Evolutionary conservation across 1,140 invertebrate species (phyloP).

Genomic region (Heliothis virescens): DNA sequence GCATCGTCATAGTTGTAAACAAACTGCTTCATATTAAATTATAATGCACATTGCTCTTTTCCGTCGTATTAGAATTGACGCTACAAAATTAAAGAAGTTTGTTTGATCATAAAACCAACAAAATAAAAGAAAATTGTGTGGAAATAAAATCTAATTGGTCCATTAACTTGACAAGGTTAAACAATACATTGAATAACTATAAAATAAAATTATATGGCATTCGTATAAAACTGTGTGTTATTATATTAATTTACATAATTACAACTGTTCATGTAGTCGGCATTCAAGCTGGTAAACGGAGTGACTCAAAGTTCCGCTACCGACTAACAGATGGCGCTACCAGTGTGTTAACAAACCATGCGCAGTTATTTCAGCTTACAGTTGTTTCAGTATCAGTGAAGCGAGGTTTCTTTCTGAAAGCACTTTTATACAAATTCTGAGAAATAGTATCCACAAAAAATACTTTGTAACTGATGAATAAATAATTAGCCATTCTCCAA

Average conservation of each 20-base stretch:
- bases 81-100: not conserved
- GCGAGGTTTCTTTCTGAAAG: not conserved
- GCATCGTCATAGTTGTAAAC: slow-evolving; percentile 70
- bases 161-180: not conserved
- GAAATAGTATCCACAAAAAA: not conserved
- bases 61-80: slow-evolving; percentile 4
- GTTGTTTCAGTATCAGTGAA: not conserved
- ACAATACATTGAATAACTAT: slow-evolving; percentile 32
- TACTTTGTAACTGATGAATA: not conserved
- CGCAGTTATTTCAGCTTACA: not conserved
- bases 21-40: slow-evolving; percentile 61
- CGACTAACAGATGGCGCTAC: slow-evolving; percentile 72
- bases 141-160: slow-evolving; percentile 8
- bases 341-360: slow-evolving; percentile 49
- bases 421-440: not conserved
- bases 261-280: slow-evolving; percentile 6
- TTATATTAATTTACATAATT: slow-evolving; percentile 41
- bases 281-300: not conserved
- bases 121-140: slow-evolving; percentile 16
- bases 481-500: not conserved
- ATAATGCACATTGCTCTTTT: slow-evolving; percentile 14
- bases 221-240: slow-evolving; percentile 8
- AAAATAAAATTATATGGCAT: slow-evolving; percentile 12
- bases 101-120: not conserved
- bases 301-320: slow-evolving; percentile 67